Evolutionary conservation across 2,797 vertebrate genomes (phyloP).

Genomic region (Columba guinea): DNA sequence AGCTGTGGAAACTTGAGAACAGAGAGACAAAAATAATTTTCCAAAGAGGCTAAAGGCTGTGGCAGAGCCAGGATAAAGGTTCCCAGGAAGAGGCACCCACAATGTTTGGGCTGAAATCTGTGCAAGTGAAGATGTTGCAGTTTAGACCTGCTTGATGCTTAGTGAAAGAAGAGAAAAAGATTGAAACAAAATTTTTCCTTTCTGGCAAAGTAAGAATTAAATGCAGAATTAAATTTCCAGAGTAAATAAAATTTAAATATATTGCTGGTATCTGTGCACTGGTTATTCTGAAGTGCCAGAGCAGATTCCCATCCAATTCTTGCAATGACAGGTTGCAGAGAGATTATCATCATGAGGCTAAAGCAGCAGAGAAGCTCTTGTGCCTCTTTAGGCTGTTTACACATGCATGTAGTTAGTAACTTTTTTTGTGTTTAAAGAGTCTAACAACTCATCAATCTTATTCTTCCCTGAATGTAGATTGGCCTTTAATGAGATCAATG

Average conservation of each 20-base stretch:
- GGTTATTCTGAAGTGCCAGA: background rate
- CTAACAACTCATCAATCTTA: constrained; percentile 55
- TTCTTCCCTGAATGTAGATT: constrained; percentile 65
- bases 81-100: background rate
- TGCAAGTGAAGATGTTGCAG: background rate
- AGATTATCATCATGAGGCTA: background rate
- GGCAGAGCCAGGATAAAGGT: background rate
- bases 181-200: background rate
- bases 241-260: background rate
- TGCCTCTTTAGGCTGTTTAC: constrained; percentile 7
- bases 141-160: background rate
- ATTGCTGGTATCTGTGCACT: background rate
- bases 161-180: background rate
- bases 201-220: background rate
- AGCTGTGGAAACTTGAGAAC: background rate
- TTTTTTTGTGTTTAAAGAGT: constrained; percentile 32
- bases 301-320: background rate
- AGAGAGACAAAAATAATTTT: background rate
- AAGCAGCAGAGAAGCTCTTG: background rate
- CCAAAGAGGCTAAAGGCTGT: background rate
- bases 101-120: background rate
- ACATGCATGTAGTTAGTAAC: background rate
- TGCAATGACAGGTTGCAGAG: background rate
- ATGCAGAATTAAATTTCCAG: background rate
- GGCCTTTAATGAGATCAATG: constrained; percentile 72